Percentiles rank a stretch among this genome's conserved stretches.
These are phyloP conservation scores for Grus americana DNA, from an alignment of 2,113 vertebrate species.

Conservation along the genomic window DNA sequence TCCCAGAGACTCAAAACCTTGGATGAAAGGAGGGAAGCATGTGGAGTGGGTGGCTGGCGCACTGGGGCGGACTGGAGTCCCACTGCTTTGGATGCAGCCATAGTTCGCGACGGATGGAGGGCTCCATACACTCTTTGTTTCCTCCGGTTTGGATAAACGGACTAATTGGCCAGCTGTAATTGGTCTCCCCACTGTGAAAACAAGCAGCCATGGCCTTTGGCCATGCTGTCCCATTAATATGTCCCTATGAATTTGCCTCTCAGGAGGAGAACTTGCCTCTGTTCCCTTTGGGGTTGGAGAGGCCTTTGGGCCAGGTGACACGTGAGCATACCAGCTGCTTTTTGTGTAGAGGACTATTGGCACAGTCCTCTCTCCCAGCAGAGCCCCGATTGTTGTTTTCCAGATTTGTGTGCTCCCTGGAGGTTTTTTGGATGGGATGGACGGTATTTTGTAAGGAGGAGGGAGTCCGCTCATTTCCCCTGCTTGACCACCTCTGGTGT, in stretches of 20 bases:
- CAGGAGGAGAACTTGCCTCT: neutral
- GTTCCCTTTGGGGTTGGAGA: neutral
- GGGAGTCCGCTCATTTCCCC: neutral
- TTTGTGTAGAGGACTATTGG: neutral
- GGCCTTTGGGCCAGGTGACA: neutral
- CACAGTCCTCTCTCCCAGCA: neutral
- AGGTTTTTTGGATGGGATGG: neutral
- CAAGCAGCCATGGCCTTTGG: neutral
- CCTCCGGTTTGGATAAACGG: neutral
- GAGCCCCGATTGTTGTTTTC: neutral
- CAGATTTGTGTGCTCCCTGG: neutral
- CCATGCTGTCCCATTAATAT: neutral
- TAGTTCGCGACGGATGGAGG: neutral
- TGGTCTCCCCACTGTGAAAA: neutral
- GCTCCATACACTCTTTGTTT: neutral
- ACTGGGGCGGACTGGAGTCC: neutral
- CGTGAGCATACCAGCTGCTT: neutral
- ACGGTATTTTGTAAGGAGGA: rapidly evolving
- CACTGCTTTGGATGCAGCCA: rapidly evolving
- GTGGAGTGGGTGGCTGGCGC: neutral
- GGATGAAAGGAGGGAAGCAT: neutral
- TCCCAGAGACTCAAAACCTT: neutral
- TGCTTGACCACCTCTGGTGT: neutral
- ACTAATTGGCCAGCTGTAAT: neutral
- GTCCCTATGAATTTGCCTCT: neutral